A percentile compares a stretch with the other conserved stretches of the same genome.
Evolutionary conservation across 2,888 invertebrate genomes (phyloP).

Genomic region (Heliconius ethilla): DNA sequence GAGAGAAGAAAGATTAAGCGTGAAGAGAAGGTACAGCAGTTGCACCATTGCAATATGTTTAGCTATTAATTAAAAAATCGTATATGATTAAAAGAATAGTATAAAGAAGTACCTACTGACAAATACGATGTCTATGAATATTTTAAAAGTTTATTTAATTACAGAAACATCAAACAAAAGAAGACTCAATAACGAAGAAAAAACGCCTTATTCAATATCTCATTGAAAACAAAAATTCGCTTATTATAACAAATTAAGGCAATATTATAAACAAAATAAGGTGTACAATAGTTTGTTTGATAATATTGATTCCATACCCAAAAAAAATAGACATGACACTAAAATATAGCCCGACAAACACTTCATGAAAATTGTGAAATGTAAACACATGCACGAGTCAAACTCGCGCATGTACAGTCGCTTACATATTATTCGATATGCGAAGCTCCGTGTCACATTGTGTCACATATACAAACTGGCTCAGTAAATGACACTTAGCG

Average conservation of each 20-base stretch:
- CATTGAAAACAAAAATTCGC: slow-evolving; percentile 18
- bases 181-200: slow-evolving; percentile 34
- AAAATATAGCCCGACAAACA: slow-evolving; percentile 5
- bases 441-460: too few relatives aligned
- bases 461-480: too few relatives aligned
- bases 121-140: too few relatives aligned
- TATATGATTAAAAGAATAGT: background rate
- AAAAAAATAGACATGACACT: slow-evolving; percentile 6
- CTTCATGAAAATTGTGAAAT: too few relatives aligned
- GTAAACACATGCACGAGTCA: too few relatives aligned
- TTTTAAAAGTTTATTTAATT: slow-evolving; percentile 10
- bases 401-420: too few relatives aligned
- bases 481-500: too few relatives aligned
- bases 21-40: slow-evolving; percentile 50
- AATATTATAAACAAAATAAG: slow-evolving; percentile 9
- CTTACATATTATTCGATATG: too few relatives aligned
- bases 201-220: slow-evolving; percentile 39
- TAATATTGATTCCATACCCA: slow-evolving; percentile 1
- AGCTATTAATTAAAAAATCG: background rate
- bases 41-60: background rate
- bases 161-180: slow-evolving; percentile 30
- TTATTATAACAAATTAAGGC: slow-evolving; percentile 3
- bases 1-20: slow-evolving; percentile 90
- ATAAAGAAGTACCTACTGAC: too few relatives aligned
- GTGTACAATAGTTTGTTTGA: slow-evolving; percentile 7